Base-by-base conservation (phyloP, 2,888 invertebrate species). In the Schrankia costaestrigalis region DNA sequence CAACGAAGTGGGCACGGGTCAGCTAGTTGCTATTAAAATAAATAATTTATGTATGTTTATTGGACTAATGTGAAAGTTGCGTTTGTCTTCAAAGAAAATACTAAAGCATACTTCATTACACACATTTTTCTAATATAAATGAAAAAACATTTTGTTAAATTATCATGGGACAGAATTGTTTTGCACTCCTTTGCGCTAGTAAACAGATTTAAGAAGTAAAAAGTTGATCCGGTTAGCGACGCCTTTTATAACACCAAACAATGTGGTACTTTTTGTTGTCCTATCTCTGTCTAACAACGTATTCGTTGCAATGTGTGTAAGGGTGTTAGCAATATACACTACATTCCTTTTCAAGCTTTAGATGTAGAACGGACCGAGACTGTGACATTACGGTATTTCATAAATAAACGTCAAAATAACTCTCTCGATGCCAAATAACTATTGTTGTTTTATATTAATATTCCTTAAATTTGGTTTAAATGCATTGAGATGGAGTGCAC, bases 361-460 rank as follows among this genome's bases (percentile, higher is more conserved):
- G 24, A 38, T 38, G 22, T 14, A 11, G 34, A 41, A 42, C 45
- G 41, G 23, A 43, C 3, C n/a, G 21, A 10, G 14, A 30, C 35
- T 51, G 46, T 48, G 51, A 56, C 46, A 12, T 11, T 23, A 11
- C 23, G 51, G 56, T 43, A 46, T 45, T 59, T 59, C 57, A 34
- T 59, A 57, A 35, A 47, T 59, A 66, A 59, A 67, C 57, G 72
- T 72, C 73, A 72, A 71, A 72, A 71, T 80, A 81, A 71, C 82
- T 84, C 82, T 83, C 84, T 84, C 72, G 81, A 81, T 83, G 84
- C 80, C 61, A 83, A 79, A 71, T 75, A 67, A 69, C 58, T 60
- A 67, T 61, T 71, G 75, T 76, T 82, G 82, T 77, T 78, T 75
- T 75, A 63, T 40, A 58, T 60, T 59, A 52, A 63, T 71, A 65